Conservation (phyloP, 2,888 invertebrate genomes). For the Alsophila aescularia region DNA sequence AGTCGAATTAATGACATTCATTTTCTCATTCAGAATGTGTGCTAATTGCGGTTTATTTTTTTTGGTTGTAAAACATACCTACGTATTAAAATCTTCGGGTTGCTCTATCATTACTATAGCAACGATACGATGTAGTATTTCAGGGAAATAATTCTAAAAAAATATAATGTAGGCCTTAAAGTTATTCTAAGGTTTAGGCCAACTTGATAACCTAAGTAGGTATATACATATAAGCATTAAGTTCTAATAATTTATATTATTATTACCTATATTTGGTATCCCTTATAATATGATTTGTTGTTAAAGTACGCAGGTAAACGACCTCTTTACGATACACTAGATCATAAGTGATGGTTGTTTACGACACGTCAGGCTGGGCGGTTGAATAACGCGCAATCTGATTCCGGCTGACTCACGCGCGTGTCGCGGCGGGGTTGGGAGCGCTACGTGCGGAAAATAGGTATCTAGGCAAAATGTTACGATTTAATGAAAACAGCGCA, state of each 20-base stretch:
- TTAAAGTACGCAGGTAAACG: constrained; percentile 23
- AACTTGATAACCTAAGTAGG: no score
- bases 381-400: neutral
- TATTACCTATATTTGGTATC: no score
- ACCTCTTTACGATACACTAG: constrained; percentile 23
- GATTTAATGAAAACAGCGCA: neutral
- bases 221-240: no score
- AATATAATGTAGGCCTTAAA: no score
- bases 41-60: constrained; percentile 3
- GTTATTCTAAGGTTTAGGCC: no score
- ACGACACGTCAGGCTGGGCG: constrained; percentile 15
- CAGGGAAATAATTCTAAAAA: no score
- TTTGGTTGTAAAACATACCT: neutral
- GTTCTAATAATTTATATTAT: no score
- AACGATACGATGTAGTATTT: no score
- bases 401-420: constrained; percentile 2
- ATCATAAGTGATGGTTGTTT: constrained; percentile 29
- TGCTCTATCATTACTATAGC: neutral
- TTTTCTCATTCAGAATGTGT: constrained; percentile 1
- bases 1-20: constrained; percentile 2
- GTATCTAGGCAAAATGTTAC: neutral
- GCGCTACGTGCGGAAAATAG: neutral
- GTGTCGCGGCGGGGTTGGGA: neutral
- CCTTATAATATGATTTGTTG: no score
- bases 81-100: neutral